A percentile compares a stretch with the other conserved stretches of the same genome.
Evolutionary conservation across 2,888 invertebrate genomes (phyloP).

Genomic region (Sminthurinus aureus): DNA sequence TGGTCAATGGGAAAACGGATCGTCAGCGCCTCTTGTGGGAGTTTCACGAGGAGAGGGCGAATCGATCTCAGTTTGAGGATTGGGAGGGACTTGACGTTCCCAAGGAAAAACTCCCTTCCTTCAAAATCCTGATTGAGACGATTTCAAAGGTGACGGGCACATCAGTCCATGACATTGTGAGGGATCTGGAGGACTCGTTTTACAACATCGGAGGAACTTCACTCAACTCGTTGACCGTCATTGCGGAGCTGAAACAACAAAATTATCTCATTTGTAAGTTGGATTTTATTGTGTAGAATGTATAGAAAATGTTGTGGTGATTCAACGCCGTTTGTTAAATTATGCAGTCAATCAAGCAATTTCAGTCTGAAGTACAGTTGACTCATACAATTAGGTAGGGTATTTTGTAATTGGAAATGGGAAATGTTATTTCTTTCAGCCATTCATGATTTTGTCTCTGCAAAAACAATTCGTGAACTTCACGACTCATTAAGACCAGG

Average conservation of each 20-base stretch:
- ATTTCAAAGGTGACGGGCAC: constrained; percentile 71
- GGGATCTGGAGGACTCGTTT: constrained; percentile 76
- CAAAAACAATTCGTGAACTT: constrained; percentile 39
- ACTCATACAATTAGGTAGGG: too few relatives aligned
- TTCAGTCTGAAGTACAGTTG: too few relatives aligned
- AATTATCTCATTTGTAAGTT: constrained; percentile 78
- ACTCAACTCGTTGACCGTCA: constrained; percentile 83
- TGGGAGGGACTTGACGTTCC: constrained; percentile 74
- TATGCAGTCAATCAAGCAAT: too few relatives aligned
- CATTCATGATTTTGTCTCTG: constrained; percentile 39
- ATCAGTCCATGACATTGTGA: constrained; percentile 69
- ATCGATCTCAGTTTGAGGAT: constrained; percentile 62
- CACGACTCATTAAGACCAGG: background rate
- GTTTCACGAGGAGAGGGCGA: constrained; percentile 69
- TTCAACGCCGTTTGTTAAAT: too few relatives aligned
- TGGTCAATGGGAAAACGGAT: constrained; percentile 89
- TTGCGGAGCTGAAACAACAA: constrained; percentile 76
- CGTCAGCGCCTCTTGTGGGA: constrained; percentile 77
- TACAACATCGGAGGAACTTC: constrained; percentile 88
- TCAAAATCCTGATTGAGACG: constrained; percentile 74
- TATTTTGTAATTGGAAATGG: too few relatives aligned
- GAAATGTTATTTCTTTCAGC: constrained; percentile 34
- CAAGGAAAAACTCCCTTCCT: constrained; percentile 67
- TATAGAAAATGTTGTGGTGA: too few relatives aligned
- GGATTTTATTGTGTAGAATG: too few relatives aligned